Evolutionary conservation across 2,797 vertebrate species (phyloP).

Genomic region (Neosilurus mollespiculum): DNA sequence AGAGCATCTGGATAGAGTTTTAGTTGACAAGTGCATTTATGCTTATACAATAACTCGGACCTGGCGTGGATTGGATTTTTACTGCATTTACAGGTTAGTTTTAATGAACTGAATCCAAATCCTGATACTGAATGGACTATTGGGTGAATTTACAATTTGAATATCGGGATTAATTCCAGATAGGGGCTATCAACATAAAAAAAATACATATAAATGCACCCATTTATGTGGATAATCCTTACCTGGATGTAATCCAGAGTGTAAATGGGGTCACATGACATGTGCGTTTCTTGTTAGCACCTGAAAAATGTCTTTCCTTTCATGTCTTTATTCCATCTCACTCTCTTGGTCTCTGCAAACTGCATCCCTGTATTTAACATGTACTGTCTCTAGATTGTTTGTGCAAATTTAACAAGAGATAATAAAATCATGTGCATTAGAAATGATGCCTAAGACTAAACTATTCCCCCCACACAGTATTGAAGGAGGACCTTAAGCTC

Average conservation of each 20-base stretch:
- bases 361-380: constrained; percentile 63
- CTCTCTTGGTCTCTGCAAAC: constrained; percentile 55
- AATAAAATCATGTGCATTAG: constrained; percentile 62
- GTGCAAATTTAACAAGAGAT: constrained; percentile 69
- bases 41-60: background rate
- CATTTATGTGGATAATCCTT: background rate
- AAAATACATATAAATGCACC: background rate
- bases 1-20: background rate
- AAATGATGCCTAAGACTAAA: background rate
- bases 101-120: background rate
- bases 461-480: background rate
- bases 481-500: background rate
- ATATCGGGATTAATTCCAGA: background rate
- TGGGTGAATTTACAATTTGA: background rate
- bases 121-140: background rate
- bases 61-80: background rate
- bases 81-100: background rate
- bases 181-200: background rate
- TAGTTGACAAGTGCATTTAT: background rate
- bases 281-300: background rate
- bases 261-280: constrained; percentile 2
- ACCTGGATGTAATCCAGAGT: background rate
- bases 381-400: constrained; percentile 62
- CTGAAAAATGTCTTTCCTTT: constrained; percentile 18
- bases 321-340: constrained; percentile 30